phyloP scores from a whole-genome alignment of 1,140 invertebrate species.

The Danaus melanippus region DNA sequence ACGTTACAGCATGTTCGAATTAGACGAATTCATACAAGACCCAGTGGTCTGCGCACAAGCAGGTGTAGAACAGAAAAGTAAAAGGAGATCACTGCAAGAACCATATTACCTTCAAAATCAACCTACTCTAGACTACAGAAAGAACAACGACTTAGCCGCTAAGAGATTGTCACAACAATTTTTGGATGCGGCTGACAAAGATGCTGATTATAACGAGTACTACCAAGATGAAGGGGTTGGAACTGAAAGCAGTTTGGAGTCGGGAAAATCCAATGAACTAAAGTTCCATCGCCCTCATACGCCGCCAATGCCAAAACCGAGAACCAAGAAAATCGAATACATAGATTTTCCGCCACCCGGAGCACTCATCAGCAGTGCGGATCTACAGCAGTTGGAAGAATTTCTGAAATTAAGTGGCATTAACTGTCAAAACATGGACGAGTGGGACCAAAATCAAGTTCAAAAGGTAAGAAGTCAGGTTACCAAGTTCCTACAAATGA shows the following conservation, averaged over 20 bases:
- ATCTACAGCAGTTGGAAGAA: constrained; percentile 80
- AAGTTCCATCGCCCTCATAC: constrained; percentile 67
- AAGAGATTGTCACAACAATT: constrained; percentile 70
- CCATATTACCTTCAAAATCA: constrained; percentile 79
- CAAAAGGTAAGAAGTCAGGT: constrained; percentile 80
- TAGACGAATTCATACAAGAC: constrained; percentile 73
- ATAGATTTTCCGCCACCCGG: constrained; percentile 63
- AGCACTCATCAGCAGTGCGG: constrained; percentile 74
- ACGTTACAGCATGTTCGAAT: constrained; percentile 87
- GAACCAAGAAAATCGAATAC: constrained; percentile 62
- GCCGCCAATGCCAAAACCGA: constrained; percentile 64
- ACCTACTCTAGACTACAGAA: constrained; percentile 69
- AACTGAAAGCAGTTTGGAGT: constrained; percentile 70
- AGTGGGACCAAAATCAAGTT: constrained; percentile 76
- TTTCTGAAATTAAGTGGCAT: constrained; percentile 82
- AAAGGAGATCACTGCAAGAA: constrained; percentile 81
- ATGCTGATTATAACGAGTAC: constrained; percentile 68
- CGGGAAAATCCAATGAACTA: constrained; percentile 71
- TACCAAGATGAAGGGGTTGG: constrained; percentile 70
- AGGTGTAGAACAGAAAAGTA: constrained; percentile 72
- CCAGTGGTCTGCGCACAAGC: constrained; percentile 66
- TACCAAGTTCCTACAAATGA: constrained; percentile 77
- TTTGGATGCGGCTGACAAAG: constrained; percentile 66
- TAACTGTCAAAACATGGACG: constrained; percentile 77
- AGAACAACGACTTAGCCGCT: constrained; percentile 76